phyloP scores from a whole-genome alignment of 2,797 vertebrate species.

The Poecile montanus region DNA sequence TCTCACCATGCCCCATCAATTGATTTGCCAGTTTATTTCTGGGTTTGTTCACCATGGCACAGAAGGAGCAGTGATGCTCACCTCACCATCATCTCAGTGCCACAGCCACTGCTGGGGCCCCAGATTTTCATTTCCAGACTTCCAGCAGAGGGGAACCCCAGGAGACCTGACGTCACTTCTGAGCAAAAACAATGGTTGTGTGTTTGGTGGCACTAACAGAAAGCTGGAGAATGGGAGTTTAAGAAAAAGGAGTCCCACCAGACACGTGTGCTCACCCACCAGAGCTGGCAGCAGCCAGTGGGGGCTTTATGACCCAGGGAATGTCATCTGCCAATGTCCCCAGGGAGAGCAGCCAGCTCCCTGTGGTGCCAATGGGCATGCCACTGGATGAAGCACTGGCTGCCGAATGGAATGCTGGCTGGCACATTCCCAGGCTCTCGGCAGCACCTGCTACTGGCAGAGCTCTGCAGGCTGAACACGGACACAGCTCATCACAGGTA shows the following conservation, averaged over 20 bases:
- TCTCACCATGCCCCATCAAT: accelerated
- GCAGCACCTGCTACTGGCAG: neutral
- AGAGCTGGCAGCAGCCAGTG: accelerated
- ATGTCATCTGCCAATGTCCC: accelerated
- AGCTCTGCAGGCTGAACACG: neutral
- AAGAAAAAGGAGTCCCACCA: neutral
- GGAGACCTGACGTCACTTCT: neutral
- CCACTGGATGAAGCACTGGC: neutral
- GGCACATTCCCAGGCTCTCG: accelerated
- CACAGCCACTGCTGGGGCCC: neutral
- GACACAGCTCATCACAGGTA: neutral
- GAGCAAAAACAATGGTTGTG: neutral
- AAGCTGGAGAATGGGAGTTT: neutral
- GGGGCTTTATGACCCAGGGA: neutral
- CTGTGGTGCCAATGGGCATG: accelerated
- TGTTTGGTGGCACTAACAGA: accelerated
- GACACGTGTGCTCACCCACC: accelerated
- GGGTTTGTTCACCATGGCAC: accelerated
- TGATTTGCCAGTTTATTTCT: neutral
- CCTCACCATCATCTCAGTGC: neutral
- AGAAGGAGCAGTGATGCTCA: accelerated
- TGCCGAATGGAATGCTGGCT: neutral
- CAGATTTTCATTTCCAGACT: neutral
- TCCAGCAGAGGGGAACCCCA: accelerated
- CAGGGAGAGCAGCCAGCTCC: neutral